Percentiles rank a stretch among this genome's conserved stretches.
phyloP scores from a whole-genome alignment of 2,113 vertebrate genomes.

The Oreochromis tanganicae region DNA sequence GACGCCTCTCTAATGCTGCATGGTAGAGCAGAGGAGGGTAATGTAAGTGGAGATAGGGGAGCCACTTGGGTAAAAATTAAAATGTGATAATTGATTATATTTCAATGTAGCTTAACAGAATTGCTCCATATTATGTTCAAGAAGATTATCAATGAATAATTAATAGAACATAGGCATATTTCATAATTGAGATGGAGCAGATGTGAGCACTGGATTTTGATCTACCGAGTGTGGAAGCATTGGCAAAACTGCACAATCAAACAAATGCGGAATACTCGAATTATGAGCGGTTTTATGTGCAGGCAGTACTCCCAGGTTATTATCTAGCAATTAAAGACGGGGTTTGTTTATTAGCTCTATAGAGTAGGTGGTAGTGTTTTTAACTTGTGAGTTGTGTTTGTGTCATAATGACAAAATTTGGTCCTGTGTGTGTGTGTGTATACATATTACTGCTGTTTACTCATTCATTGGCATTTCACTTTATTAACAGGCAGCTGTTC shows the following conservation, averaged over 20 bases:
- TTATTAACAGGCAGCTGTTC: background rate
- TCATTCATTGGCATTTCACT: background rate
- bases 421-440: background rate
- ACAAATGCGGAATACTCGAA: background rate
- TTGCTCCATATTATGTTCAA: constrained; percentile 41
- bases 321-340: background rate
- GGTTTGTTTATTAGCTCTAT: background rate
- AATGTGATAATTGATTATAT: constrained; percentile 68
- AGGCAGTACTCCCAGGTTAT: background rate
- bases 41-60: constrained; percentile 60
- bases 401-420: background rate
- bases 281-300: background rate
- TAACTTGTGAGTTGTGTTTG: background rate
- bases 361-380: background rate
- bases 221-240: background rate
- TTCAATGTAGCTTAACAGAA: constrained; percentile 54
- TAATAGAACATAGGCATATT: constrained; percentile 21
- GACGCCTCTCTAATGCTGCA: constrained; percentile 66
- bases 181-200: constrained; percentile 17
- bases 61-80: constrained; percentile 67
- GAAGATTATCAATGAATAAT: constrained; percentile 57
- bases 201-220: background rate
- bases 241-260: background rate
- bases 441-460: background rate
- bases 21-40: constrained; percentile 47